Conservation (phyloP, 1,140 invertebrate species). For the Amphibalanus amphitrite region DNA sequence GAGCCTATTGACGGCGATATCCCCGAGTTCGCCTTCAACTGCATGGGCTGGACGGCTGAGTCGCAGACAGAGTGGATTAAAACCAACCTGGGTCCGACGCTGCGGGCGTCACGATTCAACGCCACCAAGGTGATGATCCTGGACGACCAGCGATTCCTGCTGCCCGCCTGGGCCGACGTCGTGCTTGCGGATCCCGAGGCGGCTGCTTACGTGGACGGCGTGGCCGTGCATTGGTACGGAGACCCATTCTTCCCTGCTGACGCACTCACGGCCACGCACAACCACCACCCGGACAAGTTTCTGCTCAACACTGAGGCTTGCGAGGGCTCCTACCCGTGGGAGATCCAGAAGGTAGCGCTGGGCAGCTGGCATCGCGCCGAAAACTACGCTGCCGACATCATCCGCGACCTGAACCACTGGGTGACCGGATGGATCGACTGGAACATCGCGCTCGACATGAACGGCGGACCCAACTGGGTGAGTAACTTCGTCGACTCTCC, state of each 20-base stretch:
- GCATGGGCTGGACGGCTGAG: constrained; percentile 51
- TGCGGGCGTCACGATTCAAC: constrained; percentile 36
- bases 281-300: constrained; percentile 47
- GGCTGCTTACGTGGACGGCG: constrained; percentile 52
- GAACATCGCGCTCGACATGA: constrained; percentile 59
- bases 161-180: constrained; percentile 41
- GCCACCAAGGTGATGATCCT: constrained; percentile 37
- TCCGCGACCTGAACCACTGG: constrained; percentile 37
- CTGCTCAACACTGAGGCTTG: constrained; percentile 60
- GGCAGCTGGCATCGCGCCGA: constrained; percentile 57
- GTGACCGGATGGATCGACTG: constrained; percentile 69
- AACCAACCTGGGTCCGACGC: constrained; percentile 45
- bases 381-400: constrained; percentile 46
- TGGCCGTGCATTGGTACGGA: constrained; percentile 61
- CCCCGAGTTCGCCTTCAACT: constrained; percentile 40
- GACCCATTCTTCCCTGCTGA: constrained; percentile 36
- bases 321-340: constrained; percentile 24
- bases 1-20: constrained; percentile 34
- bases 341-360: constrained; percentile 31
- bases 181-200: constrained; percentile 32
- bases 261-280: constrained; percentile 35
- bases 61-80: constrained; percentile 32
- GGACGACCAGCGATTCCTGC: constrained; percentile 46
- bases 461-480: constrained; percentile 63
- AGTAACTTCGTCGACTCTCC: constrained; percentile 56